Percentiles rank a stretch among this genome's conserved stretches.
Conservation (phyloP, 2,113 vertebrate species). For the Ciconia stormi region DNA sequence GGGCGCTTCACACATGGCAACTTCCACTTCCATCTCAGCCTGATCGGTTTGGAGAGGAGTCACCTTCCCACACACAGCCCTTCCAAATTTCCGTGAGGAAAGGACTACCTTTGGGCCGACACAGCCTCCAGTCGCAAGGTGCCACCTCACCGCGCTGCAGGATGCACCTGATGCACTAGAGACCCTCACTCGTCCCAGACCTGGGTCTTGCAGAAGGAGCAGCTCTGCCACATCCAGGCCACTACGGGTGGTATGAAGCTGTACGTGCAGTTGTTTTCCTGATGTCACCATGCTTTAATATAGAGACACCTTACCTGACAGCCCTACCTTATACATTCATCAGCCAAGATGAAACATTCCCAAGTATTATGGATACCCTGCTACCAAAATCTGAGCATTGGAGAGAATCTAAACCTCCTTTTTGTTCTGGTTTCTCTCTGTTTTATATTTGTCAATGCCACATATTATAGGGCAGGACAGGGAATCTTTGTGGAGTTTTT, state of each 20-base stretch:
- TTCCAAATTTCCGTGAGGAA: neutral
- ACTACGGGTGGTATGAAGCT: neutral
- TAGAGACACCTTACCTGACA: neutral
- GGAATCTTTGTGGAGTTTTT: neutral
- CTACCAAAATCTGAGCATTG: neutral
- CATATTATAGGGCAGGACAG: neutral
- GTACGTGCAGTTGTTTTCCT: neutral
- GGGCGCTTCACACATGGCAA: neutral
- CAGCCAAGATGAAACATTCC: neutral
- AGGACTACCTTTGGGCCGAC: neutral
- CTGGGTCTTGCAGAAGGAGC: neutral
- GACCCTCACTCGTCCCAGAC: neutral
- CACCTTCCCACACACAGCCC: neutral
- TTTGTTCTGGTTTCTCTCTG: neutral
- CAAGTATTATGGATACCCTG: neutral
- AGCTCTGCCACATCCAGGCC: neutral
- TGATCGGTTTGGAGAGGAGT: neutral
- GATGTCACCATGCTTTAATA: neutral
- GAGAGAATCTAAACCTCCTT: neutral
- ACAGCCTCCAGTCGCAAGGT: neutral
- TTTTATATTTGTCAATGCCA: neutral
- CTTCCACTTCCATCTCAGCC: neutral
- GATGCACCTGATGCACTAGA: neutral
- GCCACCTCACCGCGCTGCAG: neutral
- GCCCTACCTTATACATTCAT: neutral